phyloP scores from a whole-genome alignment of 2,113 vertebrate genomes.

The Nothoprocta perdicaria region DNA sequence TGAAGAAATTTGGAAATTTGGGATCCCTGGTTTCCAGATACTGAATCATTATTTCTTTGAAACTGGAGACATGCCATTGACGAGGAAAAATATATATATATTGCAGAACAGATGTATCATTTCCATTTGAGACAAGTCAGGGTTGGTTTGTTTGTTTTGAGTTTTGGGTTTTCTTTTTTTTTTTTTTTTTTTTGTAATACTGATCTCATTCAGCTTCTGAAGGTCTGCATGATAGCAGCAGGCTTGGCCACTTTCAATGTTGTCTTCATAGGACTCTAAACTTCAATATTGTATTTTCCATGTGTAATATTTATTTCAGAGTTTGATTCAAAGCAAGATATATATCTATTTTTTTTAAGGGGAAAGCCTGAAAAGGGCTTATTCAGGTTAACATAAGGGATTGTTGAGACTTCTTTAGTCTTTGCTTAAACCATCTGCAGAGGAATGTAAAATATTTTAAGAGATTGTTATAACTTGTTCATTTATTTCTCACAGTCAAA shows the following conservation, averaged over 20 bases:
- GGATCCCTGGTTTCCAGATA: not conserved
- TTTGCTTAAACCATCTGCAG: slow-evolving; percentile 1
- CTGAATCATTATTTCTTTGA: not conserved
- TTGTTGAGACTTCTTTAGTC: not conserved
- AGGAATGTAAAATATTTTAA: slow-evolving; percentile 38
- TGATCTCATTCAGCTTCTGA: not conserved
- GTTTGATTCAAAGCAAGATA: slow-evolving; percentile 41
- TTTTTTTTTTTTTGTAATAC: not conserved
- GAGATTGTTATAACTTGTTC: slow-evolving; percentile 4
- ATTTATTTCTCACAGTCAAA: not conserved
- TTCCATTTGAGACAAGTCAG: not conserved
- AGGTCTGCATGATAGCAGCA: not conserved
- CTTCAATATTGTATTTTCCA: slow-evolving; percentile 10
- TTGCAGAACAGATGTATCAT: not conserved
- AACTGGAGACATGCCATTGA: not conserved
- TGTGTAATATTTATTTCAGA: slow-evolving; percentile 63
- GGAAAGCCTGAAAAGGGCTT: slow-evolving; percentile 8
- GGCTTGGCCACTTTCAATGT: not conserved
- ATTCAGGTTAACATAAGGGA: not conserved
- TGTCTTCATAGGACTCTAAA: slow-evolving; percentile 1
- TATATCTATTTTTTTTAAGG: not conserved
- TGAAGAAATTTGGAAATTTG: not conserved
- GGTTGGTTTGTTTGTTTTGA: no score
- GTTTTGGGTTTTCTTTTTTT: no score
- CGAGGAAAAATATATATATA: not conserved